Evolutionary conservation across 2,113 vertebrate genomes (phyloP).

Genomic region (Rafetus swinhoei): DNA sequence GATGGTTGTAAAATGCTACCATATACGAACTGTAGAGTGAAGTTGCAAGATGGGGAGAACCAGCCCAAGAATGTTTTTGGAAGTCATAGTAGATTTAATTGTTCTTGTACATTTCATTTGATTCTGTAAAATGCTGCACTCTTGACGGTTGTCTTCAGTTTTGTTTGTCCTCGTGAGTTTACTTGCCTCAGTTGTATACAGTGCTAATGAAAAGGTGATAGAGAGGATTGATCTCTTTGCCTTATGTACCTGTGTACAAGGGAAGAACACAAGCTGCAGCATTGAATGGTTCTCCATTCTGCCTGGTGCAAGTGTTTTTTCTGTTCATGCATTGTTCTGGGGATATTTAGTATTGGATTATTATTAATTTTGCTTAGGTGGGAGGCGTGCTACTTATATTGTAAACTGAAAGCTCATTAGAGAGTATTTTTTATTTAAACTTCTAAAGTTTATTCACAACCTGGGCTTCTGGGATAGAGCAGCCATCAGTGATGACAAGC

Average conservation of each 20-base stretch:
- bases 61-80: neutral
- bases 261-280: neutral
- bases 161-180: neutral
- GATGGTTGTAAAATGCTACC: neutral
- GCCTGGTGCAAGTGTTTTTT: neutral
- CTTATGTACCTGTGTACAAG: neutral
- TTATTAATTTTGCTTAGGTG: neutral
- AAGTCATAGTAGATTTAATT: neutral
- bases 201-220: neutral
- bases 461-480: neutral
- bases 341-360: neutral
- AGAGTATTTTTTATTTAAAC: neutral
- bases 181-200: neutral
- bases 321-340: neutral
- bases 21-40: neutral
- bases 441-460: neutral
- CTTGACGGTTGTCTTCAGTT: neutral
- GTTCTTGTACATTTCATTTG: neutral
- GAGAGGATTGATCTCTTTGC: neutral
- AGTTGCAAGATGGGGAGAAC: neutral
- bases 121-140: neutral
- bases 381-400: neutral
- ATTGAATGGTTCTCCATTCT: neutral
- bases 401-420: neutral
- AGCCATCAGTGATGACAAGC: neutral